Evolutionary conservation across 2,888 invertebrate genomes (phyloP), one percentile per base, ranked within the genome.

Genomic region (Eudemis profundana): DNA sequence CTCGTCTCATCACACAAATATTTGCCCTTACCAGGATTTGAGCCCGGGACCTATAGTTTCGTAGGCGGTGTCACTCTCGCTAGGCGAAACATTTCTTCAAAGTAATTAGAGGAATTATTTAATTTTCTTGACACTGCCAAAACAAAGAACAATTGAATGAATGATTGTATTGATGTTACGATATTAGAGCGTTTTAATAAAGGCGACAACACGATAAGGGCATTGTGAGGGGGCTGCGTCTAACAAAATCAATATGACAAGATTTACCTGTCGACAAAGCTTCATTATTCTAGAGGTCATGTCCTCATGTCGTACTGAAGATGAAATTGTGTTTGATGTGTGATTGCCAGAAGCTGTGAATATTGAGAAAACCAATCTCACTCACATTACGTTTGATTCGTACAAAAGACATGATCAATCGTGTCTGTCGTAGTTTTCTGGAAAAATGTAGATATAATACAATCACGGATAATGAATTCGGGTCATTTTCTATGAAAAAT

Each of bases 141-240:
- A 46, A 61, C 53, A 53, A 46, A 46, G 36, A 53, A 53, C 21
- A n/a, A 29, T 23, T 36, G 15, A 17, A n/a, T n/a, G n/a, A n/a
- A n/a, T n/a, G n/a, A n/a, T n/a, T n/a, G n/a, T n/a, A n/a, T n/a
- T 33, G 17, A 51, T 33, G 42, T 23, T 46, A 46, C 36, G 8
- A 8, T 5, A 33, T 36, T 17, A 46, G 23, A 14, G n/a, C 46
- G 17, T 54, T 54, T n/a, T 46, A 61, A 53, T 61, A 53, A 46
- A 23, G 17, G 44, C 53, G 36, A 53, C 44, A 46, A 36, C 29
- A 36, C n/a, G 61, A 33, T 53, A 53, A 46, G n/a, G 23, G 33
- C 49, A 49, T 49, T 29, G 60, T 12, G 17, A 38, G 23, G 40
- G 29, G 10, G n/a, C 12, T n/a, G 53, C 21, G 33, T 61, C 12